Evolutionary conservation across 2,888 invertebrate genomes (phyloP), one percentile per base, ranked within the genome.

Genomic region (Lasioglossum calceatum): DNA sequence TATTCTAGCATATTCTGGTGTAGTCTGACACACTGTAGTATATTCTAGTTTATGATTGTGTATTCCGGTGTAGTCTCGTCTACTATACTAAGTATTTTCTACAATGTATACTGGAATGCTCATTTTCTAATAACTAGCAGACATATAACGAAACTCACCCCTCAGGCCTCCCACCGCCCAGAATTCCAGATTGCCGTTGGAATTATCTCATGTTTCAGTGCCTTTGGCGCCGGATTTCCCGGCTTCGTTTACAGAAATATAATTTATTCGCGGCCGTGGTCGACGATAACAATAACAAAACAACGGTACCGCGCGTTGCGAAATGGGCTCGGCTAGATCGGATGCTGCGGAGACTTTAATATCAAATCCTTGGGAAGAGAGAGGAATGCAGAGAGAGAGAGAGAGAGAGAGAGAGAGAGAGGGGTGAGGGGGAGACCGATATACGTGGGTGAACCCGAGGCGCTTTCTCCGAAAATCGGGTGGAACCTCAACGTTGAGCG

Each of bases 301-400:
- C 73, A 79, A 76, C 8, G 47, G n/a, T 7, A 42, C 71, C 10
- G 71, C 16, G 14, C 7, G 10, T 39, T 23, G 47, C 23, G 42
- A 73, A 79, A 47, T 47, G n/a, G 42, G 71, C 71, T 16, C 50
- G 3, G 39, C 39, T 54, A 44, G 73, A 67, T 47, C 77, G 67
- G 23, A 23, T 58, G 77, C 32, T 23, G 19, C n/a, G 27, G 71
- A 67, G 82, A 82, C 85, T 90, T 89, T 89, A 90, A 89, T 91
- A 89, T 90, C 82, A 80, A 82, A 87, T 91, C 54, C 77, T 19
- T 0, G 32, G 4, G 36, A 23, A 32, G 67, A 67, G 23, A 23
- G 16, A 23, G 36, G 2, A 1, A 7, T 14, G 7, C 8, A 67
- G 36, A 64, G n/a, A 61, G 58, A 73, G 47, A 54, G 74, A 58